Base-by-base conservation (phyloP, 2,797 vertebrate species). In the Malacoctenus gilli region DNA sequence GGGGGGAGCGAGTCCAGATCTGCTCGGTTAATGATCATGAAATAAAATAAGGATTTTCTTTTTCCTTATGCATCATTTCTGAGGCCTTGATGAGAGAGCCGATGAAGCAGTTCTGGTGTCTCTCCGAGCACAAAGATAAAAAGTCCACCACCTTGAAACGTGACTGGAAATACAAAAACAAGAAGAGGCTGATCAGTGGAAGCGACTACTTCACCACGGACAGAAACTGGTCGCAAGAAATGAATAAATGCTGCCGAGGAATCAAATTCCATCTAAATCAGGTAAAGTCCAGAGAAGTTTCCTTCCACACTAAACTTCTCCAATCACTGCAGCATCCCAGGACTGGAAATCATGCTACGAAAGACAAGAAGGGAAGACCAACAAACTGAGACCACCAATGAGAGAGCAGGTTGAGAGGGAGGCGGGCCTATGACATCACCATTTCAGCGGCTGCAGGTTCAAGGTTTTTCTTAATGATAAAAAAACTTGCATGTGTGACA, bases 1-100 rank as follows among this genome's bases (percentile, higher is more conserved):
- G 43, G n/a, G 1, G 11, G 12, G 20, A 30, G 16, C 54, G 8
- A 37, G 43, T 23, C 74, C 16, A 15, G 43, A 65, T 56, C 42
- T 32, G 34, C 22, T 49, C 16, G 36, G 43, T 50, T 46, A 47
- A 53, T 22, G 30, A 36, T 28, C 9, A 28, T 9, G n/a, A n/a
- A n/a, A n/a, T n/a, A n/a, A n/a, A n/a, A n/a, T n/a, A n/a, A n/a
- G n/a, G 9, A 2, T 3, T 28, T 28, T 28, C 9, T 28, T 28
- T 28, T 34, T 12, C 30, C 5, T 22, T 15, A 31, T 20, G 21
- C 21, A 51, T 39, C 19, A 10, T 60, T 57, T 53, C 35, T 13
- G 2, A 13, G 37, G 58, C 42, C 41, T 3, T 11, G 19, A 54
- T 16, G 48, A 41, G 35, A 39, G 36, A 50, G 36, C 20, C 31